Percentiles rank a stretch among this genome's conserved stretches.
phyloP scores from a whole-genome alignment of 2,113 vertebrate genomes.

The Climacteris rufus region DNA sequence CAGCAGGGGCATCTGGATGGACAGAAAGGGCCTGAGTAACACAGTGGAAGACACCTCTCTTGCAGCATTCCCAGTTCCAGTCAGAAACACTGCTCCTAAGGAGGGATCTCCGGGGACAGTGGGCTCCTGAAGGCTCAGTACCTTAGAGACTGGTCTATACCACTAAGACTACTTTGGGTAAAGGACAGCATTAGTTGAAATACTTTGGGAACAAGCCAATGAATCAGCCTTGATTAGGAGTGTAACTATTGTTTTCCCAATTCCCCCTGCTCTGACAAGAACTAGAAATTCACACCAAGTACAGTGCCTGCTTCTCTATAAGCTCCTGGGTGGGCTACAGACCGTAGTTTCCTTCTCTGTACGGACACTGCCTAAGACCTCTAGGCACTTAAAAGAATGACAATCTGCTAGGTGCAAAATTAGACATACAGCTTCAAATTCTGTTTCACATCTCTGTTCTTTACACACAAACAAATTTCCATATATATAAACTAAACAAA shows the following conservation, averaged over 20 bases:
- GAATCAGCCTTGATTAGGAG: background rate
- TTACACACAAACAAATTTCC: background rate
- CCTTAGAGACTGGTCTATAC: background rate
- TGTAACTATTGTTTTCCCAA: background rate
- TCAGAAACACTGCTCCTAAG: background rate
- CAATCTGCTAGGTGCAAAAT: background rate
- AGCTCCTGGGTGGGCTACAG: background rate
- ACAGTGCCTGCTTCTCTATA: background rate
- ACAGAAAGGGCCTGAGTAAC: fast-evolving
- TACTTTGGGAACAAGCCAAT: background rate
- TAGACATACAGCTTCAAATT: background rate
- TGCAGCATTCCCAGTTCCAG: background rate
- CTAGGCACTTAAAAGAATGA: background rate
- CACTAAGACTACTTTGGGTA: fast-evolving
- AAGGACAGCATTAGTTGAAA: background rate
- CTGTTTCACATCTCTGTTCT: background rate
- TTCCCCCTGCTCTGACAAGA: background rate
- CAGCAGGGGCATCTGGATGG: background rate
- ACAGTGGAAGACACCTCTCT: fast-evolving
- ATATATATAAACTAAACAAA: background rate
- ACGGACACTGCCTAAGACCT: background rate
- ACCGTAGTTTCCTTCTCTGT: background rate
- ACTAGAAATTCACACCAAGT: background rate
- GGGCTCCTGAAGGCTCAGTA: background rate
- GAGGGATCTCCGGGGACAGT: fast-evolving